Conservation (phyloP, 2,888 invertebrate genomes). For the Lagria hirta region DNA sequence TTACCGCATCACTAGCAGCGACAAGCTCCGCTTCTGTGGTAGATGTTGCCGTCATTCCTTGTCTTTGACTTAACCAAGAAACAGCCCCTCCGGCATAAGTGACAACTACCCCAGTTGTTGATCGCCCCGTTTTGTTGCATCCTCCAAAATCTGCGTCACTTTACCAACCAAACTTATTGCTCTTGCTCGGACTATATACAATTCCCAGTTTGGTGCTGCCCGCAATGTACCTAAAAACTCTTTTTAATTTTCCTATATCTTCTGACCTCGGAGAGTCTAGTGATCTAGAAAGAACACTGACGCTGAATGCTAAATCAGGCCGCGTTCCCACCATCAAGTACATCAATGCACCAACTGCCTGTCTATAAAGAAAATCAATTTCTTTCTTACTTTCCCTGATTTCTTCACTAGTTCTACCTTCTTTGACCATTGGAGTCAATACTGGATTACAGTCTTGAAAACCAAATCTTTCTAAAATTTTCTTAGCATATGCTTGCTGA, state of each 20-base stretch:
- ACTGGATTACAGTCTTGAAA: conserved; percentile 5
- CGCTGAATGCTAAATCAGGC: conserved; percentile 25
- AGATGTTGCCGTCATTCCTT: not conserved
- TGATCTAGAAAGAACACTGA: conserved; percentile 7
- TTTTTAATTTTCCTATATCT: not conserved
- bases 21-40: not conserved
- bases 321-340: conserved; percentile 28
- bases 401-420: conserved; percentile 13
- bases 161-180: not conserved
- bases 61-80: not conserved
- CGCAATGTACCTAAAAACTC: not conserved
- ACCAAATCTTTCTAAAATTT: conserved; percentile 14
- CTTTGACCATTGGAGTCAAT: conserved; percentile 17
- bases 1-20: not conserved
- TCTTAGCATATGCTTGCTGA: conserved; percentile 16
- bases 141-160: not conserved
- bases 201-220: not conserved
- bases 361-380: conserved; percentile 21
- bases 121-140: not conserved
- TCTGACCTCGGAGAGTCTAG: not conserved
- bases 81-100: not conserved
- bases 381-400: conserved; percentile 23
- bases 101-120: not conserved
- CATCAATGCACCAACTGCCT: conserved; percentile 32
- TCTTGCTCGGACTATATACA: not conserved